Evolutionary conservation across 1,140 invertebrate species (phyloP), one percentile per base, ranked within the genome.

Genomic region (Hycleus cichorii): DNA sequence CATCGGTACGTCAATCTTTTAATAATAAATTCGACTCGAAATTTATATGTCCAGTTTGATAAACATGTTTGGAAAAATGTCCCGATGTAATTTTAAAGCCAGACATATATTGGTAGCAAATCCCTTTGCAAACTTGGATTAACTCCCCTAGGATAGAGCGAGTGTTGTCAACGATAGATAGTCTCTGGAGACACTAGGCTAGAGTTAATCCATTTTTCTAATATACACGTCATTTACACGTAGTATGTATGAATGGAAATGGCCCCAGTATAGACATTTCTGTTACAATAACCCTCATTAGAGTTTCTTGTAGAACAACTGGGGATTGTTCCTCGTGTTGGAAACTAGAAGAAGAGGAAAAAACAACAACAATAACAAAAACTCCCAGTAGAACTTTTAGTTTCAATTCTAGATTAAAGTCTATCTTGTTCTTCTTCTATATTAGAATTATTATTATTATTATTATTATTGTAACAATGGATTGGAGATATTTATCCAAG

Each of bases 171-270:
- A 62, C 58, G 67, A 69, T 69, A 69, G 59, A 57, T 57, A 54
- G 39, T 69, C 67, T 59, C 67, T 43, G 38, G 67, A 62, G 67
- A 46, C 26, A 52, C 48, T 60, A 62, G 65, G 46, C 56, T 57
- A 55, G 32, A 60, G 47, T 60, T 68, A 68, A 68, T 68, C 66
- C 66, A 65, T 68, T 68, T 68, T 68, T 68, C 66, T 63, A 68
- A 68, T 66, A 64, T 65, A 66, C 62, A 68, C 64, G 64, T 68
- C 66, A 68, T 68, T 68, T 68, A 65, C 56, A 66, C 60, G 57
- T 62, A 66, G 56, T 64, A 63, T 32, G 32, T 32, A 32, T 32
- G 32, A 32, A 32, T 32, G 32, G 7, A 32, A 32, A 32, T 32
- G 7, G 32, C 32, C 32, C 32, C 32, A 5, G 32, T 32, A 5